Percentiles rank a stretch among this genome's conserved stretches.
These are phyloP conservation scores for Ptychodera flava DNA, from an alignment of 35 echinoderm and acorn worm species.

Conservation along the genomic window DNA sequence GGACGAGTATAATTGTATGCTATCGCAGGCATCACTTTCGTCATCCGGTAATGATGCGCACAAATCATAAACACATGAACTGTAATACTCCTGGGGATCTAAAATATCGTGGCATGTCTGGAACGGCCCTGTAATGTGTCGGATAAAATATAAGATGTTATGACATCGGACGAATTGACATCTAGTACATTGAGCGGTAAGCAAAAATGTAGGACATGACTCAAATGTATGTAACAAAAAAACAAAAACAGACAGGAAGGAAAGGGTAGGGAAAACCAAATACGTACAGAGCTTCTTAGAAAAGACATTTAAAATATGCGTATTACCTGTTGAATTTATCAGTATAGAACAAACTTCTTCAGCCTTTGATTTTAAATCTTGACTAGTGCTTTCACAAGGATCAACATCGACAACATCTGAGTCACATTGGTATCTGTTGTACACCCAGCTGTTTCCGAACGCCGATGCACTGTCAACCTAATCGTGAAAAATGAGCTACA, in stretches of 20 bases:
- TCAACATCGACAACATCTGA: constrained; percentile 26
- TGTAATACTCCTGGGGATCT: constrained; percentile 46
- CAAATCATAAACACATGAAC: constrained; percentile 75
- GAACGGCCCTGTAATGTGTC: background rate
- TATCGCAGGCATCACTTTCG: constrained; percentile 38
- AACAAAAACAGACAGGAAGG: background rate
- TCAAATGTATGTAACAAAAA: too few species aligned
- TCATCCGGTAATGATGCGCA: constrained; percentile 70
- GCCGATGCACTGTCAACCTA: constrained; percentile 5
- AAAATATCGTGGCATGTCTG: constrained; percentile 47
- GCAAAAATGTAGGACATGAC: too few species aligned
- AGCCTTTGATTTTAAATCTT: constrained; percentile 10
- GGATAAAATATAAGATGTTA: too few species aligned
- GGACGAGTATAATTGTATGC: constrained; percentile 30
- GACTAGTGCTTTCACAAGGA: constrained; percentile 21
- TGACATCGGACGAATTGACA: too few species aligned
- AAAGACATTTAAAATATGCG: constrained; percentile 4
- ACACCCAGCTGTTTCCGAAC: constrained; percentile 46
- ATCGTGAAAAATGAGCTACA: background rate
- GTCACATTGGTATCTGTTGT: constrained; percentile 16
- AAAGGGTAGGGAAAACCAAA: background rate
- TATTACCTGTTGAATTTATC: constrained; percentile 17
- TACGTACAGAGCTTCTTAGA: background rate
- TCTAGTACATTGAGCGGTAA: too few species aligned
- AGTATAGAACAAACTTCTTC: constrained; percentile 35